phyloP scores from a whole-genome alignment of 2,113 vertebrate genomes.

The Alligator sinensis region DNA sequence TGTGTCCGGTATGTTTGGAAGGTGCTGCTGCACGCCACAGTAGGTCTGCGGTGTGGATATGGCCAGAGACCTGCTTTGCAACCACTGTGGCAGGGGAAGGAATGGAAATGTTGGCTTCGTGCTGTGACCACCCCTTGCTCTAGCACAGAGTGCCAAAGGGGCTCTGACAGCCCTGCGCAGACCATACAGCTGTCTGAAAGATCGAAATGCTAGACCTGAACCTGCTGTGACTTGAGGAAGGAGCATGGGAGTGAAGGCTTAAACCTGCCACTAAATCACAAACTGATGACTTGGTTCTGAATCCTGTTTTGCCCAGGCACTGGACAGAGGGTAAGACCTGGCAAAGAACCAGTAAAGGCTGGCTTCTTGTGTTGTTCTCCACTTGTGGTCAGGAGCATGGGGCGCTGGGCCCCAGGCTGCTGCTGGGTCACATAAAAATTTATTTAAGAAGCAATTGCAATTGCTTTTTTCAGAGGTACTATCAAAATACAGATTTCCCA shows the following conservation, averaged over 20 bases:
- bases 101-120: background rate
- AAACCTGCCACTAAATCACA: background rate
- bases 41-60: no score
- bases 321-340: background rate
- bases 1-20: no score
- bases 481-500: background rate
- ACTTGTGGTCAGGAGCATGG: accelerated
- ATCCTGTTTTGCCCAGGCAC: background rate
- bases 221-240: background rate
- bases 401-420: background rate
- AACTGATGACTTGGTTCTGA: accelerated
- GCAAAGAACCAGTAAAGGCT: background rate
- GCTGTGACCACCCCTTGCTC: background rate
- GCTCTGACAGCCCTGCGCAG: background rate
- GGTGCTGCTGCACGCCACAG: no score
- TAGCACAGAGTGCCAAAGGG: background rate
- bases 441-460: no score
- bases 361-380: background rate
- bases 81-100: background rate
- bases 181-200: background rate
- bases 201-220: background rate
- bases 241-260: background rate
- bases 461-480: no score
- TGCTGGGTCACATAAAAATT: no score
- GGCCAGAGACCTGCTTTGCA: background rate